Evolutionary conservation across 2,113 vertebrate species (phyloP), one percentile per base, ranked within the genome.

Genomic region (Argyrosomus japonicus): DNA sequence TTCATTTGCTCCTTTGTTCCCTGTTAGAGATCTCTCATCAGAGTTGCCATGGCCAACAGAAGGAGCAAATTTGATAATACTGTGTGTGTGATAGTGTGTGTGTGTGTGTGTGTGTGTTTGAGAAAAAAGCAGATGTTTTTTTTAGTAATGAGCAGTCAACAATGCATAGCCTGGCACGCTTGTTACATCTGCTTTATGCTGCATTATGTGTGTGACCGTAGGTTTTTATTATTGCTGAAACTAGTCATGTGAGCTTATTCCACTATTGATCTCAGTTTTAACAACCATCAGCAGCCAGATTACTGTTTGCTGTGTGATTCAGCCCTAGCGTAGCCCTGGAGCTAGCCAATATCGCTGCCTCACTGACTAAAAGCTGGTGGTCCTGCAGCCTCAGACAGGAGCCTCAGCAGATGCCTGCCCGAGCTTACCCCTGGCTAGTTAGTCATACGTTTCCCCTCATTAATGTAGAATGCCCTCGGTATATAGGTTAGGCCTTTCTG

Each of bases 361-460:
- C 74, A 50, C 64, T 78, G 62, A 79, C 71, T 72, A 25, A 56
- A 71, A 65, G 75, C 87, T 63, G 84, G 81, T 90, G 75, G 80
- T 57, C 73, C 81, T 82, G 68, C 64, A 58, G 76, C 65, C 69
- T 68, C 73, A 79, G 81, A 87, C 68, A 68, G 61, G 86, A 85
- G 77, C 71, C 77, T 81, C 68, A 81, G 75, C 89, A 88, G 87
- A 93, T 88, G 87, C 84, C 82, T 78, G 85, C 83, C 80, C 1
- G 40, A 70, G 54, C 67, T 29, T n/a, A 10, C 56, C 79, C 79
- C 40, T 6, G 70, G 89, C 84, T 65, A 72, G 69, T 87, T 90
- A 92, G 73, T 89, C 89, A 90, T 48, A 69, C 43, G 36, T 74
- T 77, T 89, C 56, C 74, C 60, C 81, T 91, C 76, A 83, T 91